Percentiles rank a stretch among this genome's conserved stretches.
Conservation (phyloP, 1,140 invertebrate genomes). For the Drosophila prosaltans region DNA sequence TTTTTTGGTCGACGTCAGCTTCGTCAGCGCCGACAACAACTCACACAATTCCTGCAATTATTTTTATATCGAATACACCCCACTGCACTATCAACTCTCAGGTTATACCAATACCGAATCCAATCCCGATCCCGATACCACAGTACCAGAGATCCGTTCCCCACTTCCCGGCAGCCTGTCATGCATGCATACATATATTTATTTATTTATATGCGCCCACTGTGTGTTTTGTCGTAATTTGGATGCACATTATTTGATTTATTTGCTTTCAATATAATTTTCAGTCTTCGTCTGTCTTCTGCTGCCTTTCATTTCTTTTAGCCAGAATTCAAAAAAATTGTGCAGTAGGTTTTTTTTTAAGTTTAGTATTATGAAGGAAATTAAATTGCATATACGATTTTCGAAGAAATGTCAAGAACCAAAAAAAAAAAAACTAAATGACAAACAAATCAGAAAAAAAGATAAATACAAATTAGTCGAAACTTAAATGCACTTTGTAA, state of each 20-base stretch:
- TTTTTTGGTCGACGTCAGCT: slow-evolving; percentile 47
- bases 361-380: slow-evolving; percentile 41
- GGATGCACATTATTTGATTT: slow-evolving; percentile 77
- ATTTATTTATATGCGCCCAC: slow-evolving; percentile 57
- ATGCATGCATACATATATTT: slow-evolving; percentile 53
- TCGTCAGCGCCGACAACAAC: slow-evolving; percentile 41
- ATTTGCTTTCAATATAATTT: slow-evolving; percentile 77
- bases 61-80: slow-evolving; percentile 75
- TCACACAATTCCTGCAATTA: slow-evolving; percentile 80
- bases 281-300: slow-evolving; percentile 26
- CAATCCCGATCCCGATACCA: neutral
- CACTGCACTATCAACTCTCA: slow-evolving; percentile 35
- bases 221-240: slow-evolving; percentile 77
- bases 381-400: slow-evolving; percentile 41
- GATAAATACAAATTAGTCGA: neutral
- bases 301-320: slow-evolving; percentile 48
- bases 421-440: neutral
- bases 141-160: neutral
- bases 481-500: neutral
- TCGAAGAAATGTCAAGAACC: slow-evolving; percentile 44
- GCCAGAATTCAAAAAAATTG: slow-evolving; percentile 53
- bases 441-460: neutral
- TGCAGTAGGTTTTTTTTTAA: slow-evolving; percentile 29
- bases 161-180: slow-evolving; percentile 51
- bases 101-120: slow-evolving; percentile 10